Evolutionary conservation across 2,113 vertebrate genomes (phyloP).

Genomic region (Chloebia gouldiae): DNA sequence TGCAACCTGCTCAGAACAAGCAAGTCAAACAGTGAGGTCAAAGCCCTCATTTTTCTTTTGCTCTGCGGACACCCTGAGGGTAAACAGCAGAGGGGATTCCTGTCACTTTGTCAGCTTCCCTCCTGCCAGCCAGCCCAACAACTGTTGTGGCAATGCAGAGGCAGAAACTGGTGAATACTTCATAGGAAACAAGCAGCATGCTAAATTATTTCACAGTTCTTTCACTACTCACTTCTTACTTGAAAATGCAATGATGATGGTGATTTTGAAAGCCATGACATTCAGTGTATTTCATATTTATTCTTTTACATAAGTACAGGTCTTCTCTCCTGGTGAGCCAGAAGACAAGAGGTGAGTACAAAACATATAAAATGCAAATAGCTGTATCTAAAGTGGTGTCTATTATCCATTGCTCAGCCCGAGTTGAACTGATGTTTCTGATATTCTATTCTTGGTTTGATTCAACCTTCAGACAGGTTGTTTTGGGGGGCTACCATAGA

Average conservation of each 20-base stretch:
- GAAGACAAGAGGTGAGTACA: background rate
- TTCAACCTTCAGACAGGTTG: background rate
- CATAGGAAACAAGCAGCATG: background rate
- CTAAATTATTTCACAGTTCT: background rate
- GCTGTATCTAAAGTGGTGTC: rapidly evolving
- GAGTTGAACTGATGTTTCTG: background rate
- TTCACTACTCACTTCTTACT: background rate
- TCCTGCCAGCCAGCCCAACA: background rate
- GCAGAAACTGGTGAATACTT: background rate
- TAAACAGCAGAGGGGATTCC: background rate
- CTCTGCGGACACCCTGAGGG: background rate
- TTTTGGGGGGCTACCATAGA: background rate
- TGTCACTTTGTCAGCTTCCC: background rate
- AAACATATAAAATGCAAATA: background rate
- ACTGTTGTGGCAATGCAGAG: background rate
- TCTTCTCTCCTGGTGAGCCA: background rate
- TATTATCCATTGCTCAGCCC: background rate
- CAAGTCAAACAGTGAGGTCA: background rate
- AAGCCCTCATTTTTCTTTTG: background rate
- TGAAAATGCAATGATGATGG: background rate
- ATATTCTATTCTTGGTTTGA: background rate
- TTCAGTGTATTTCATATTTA: background rate
- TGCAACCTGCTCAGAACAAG: background rate
- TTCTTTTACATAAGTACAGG: background rate
- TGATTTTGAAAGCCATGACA: background rate